Percentiles rank a stretch among this genome's conserved stretches.
Evolutionary conservation across 2,888 invertebrate genomes (phyloP).

Genomic region (Deilephila elpenor): DNA sequence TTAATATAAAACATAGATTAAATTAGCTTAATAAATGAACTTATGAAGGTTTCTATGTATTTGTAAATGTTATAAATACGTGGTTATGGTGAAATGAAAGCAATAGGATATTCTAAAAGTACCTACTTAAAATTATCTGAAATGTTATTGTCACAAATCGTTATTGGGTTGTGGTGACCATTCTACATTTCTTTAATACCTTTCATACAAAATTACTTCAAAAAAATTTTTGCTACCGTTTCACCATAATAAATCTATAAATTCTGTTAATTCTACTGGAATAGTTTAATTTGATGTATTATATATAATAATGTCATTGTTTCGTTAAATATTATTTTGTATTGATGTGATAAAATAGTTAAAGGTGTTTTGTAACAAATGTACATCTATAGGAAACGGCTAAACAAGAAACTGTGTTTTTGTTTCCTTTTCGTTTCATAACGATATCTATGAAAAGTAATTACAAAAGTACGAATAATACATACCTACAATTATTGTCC

Average conservation of each 20-base stretch:
- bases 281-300: slow-evolving; percentile 20
- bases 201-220: too few relatives aligned
- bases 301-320: background rate
- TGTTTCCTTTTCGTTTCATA: too few relatives aligned
- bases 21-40: background rate
- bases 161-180: too few relatives aligned
- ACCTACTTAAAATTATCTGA: too few relatives aligned
- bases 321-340: slow-evolving; percentile 19
- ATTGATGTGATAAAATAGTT: background rate
- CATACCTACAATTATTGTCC: too few relatives aligned
- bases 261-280: slow-evolving; percentile 4
- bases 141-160: too few relatives aligned
- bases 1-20: background rate
- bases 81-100: slow-evolving; percentile 1
- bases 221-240: background rate
- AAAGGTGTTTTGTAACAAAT: too few relatives aligned
- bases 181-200: too few relatives aligned
- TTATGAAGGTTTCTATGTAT: slow-evolving; percentile 6
- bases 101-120: background rate
- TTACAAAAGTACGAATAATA: too few relatives aligned
- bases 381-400: too few relatives aligned
- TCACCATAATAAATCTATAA: background rate
- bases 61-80: slow-evolving; percentile 1
- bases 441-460: too few relatives aligned
- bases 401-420: too few relatives aligned